These are phyloP conservation scores for Psylliodes chrysocephalus DNA, from an alignment of 2,888 invertebrate genomes.

Conservation along the genomic window DNA sequence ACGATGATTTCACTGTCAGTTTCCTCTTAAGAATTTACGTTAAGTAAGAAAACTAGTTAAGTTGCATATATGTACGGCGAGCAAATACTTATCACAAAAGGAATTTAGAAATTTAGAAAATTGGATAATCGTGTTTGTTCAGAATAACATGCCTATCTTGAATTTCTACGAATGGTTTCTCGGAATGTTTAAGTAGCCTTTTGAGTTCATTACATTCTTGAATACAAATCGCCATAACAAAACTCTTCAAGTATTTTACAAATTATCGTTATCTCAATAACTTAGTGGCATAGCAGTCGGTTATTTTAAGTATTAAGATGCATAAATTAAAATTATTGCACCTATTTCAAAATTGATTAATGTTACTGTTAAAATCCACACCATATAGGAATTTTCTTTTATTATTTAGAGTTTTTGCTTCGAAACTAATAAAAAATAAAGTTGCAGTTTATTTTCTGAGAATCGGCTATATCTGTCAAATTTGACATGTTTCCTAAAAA, in stretches of 20 bases:
- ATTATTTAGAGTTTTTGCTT: no score
- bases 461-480: no score
- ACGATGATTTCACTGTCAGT: slow-evolving; percentile 17
- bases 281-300: slow-evolving; percentile 17
- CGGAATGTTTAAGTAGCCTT: slow-evolving; percentile 29
- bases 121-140: slow-evolving; percentile 36
- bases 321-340: no score
- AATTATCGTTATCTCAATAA: slow-evolving; percentile 27
- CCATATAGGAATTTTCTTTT: no score
- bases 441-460: no score
- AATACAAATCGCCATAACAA: slow-evolving; percentile 29
- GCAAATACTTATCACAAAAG: slow-evolving; percentile 29
- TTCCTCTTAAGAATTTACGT: slow-evolving; percentile 19
- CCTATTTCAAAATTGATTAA: no score
- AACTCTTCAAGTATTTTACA: slow-evolving; percentile 26
- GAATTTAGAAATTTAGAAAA: slow-evolving; percentile 42
- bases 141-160: slow-evolving; percentile 35
- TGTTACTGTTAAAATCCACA: no score
- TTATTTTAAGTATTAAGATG: slow-evolving; percentile 20
- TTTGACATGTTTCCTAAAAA: no score
- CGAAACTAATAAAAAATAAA: no score
- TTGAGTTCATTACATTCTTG: slow-evolving; percentile 33
- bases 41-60: slow-evolving; percentile 23
- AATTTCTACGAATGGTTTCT: slow-evolving; percentile 34
- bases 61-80: slow-evolving; percentile 18